Base-by-base conservation (phyloP, 2,113 vertebrate species). In the Kobus ellipsiprymnus region DNA sequence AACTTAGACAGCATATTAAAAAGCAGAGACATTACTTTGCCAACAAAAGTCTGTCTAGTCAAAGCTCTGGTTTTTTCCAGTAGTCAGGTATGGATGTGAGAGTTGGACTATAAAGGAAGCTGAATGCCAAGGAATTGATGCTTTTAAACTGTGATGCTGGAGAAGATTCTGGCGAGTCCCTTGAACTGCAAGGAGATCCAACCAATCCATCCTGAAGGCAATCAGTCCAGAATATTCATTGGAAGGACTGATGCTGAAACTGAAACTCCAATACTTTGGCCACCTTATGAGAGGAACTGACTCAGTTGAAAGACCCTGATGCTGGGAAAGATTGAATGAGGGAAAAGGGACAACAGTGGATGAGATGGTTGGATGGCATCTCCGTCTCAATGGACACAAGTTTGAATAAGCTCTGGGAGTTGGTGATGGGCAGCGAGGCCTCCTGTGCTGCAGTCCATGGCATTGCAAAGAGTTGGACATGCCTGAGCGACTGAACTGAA, bases 301-400 rank as follows among this genome's bases (percentile, higher is more conserved):
- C 33, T 67, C 33, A 36, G 3, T 5, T n/a, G 7, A 67, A 36
- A 67, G 17, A 67, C 17, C 9, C 33, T 67, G 33, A 36, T 67
- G 9, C 17, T 67, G 64, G 17, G 64, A 67, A 36, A 21, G 64
- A 67, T 11, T 67, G 64, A 36, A 36, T n/a, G n/a, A 0, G 1
- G 64, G 17, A 67, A 11, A 36, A 36, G 17, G 9, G 17, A 36
- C 4, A 1, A 67, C 64, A 21, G 64, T 11, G 17, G n/a, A 67
- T 21, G 64, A 67, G 33, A 21, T 21, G 64, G 17, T 21, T 36
- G 17, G 21, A 74, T 40, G 36, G 67, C 67, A 40, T 25, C 21
- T 21, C 21, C 1, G 0, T 36, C 5, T 40, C n/a, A 74, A 23
- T 40, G n/a, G 4, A 23, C n/a, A 74, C 0, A 4, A 74, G n/a